Conservation (phyloP, 2,797 vertebrate species). For the Bufotes viridis region DNA sequence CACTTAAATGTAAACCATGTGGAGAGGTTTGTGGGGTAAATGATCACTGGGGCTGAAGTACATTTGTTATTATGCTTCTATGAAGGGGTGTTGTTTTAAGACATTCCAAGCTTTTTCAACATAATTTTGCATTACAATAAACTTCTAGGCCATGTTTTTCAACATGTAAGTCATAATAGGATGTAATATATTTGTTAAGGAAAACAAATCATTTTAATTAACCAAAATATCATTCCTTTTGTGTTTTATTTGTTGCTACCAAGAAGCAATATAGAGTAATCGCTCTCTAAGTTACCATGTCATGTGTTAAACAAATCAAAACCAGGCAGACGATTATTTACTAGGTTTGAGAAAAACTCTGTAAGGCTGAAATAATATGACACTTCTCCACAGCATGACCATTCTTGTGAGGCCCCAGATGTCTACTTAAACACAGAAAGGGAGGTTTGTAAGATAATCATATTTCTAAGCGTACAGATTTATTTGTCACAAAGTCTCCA, state of each 20-base stretch:
- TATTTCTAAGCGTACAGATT: slow-evolving; percentile 50
- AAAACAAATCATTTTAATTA: slow-evolving; percentile 53
- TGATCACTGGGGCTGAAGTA: slow-evolving; percentile 38
- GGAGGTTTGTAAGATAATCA: slow-evolving; percentile 52
- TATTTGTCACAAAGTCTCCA: slow-evolving; percentile 50
- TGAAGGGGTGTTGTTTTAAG: slow-evolving; percentile 49
- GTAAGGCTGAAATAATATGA: slow-evolving; percentile 60
- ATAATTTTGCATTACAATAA: slow-evolving; percentile 17
- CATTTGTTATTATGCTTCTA: slow-evolving; percentile 27
- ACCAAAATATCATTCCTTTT: slow-evolving; percentile 14
- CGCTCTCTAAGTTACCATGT: slow-evolving; percentile 36
- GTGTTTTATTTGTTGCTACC: slow-evolving; percentile 23
- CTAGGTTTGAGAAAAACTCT: slow-evolving; percentile 44
- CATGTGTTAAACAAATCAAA: slow-evolving; percentile 61
- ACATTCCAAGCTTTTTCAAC: slow-evolving; percentile 25
- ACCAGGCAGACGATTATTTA: slow-evolving; percentile 59
- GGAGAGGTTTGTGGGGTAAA: slow-evolving; percentile 35
- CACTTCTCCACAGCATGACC: slow-evolving; percentile 54
- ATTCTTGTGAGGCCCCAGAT: slow-evolving; percentile 53
- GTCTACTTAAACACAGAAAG: slow-evolving; percentile 56
- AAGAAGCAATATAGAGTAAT: slow-evolving; percentile 33
- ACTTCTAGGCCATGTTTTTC: background rate
- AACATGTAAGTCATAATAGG: slow-evolving; percentile 24
- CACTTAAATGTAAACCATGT: slow-evolving; percentile 60
- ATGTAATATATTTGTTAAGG: slow-evolving; percentile 16